Evolutionary conservation across 2,113 vertebrate genomes (phyloP), one percentile per base, ranked within the genome.

Genomic region (Cygnus buccinator): DNA sequence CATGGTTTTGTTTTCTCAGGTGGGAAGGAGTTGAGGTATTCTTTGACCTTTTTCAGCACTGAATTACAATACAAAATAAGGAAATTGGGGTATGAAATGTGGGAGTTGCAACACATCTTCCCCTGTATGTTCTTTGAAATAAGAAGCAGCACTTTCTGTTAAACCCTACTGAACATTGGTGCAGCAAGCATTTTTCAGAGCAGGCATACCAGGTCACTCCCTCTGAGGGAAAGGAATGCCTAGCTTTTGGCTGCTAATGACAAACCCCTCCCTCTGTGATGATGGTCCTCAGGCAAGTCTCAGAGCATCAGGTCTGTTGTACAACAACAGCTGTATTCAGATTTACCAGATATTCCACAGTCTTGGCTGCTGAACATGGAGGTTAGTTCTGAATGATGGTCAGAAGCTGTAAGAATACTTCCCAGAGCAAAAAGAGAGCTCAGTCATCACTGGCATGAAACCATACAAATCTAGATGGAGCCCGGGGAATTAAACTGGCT

Each of bases 41-140:
- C 4, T 35, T 20, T 44, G 25, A 21, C 29, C 25, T 2, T 52
- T 86, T 65, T 11, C 55, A 46, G 57, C 20, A 35, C 10, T 55
- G 20, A 23, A 31, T 48, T 81, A 4, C 3, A 37, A 10, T 3
- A 6, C 9, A 52, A 80, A 57, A 65, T 19, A 65, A 73, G 17
- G 19, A 71, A 85, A 28, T 1, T 10, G 6, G 3, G 1, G 1
- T 13, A 12, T 15, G 67, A 35, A 3, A 3, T 19, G 3, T 13
- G 3, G 12, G 22, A 89, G 54, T 20, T 41, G 3, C 13, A 73
- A 39, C 9, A 5, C 7, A 7, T 50, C 11, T 73, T 70, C 8
- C 19, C 67, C 48, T n/a, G 3, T 13, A 6, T 39, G 6, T 8
- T 82, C 23, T 50, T 41, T 52, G 62, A 84, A 71, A 65, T 7